phyloP scores from a whole-genome alignment of 2,113 vertebrate species.

The Anoura caudifer region DNA sequence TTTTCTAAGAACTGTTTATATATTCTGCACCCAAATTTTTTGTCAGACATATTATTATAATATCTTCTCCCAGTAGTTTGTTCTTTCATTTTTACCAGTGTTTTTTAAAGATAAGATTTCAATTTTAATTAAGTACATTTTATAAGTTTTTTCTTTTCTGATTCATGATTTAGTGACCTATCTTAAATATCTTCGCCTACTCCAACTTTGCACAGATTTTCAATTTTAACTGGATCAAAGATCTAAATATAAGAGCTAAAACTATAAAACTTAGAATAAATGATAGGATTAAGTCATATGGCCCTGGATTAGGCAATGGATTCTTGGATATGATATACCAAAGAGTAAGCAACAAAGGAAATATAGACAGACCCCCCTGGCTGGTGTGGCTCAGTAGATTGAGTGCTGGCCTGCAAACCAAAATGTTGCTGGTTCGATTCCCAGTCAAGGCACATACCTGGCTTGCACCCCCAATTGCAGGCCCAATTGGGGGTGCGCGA shows the following conservation, averaged over 20 bases:
- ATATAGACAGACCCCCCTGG: background rate
- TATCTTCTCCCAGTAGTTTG: background rate
- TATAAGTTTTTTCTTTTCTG: background rate
- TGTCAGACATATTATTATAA: background rate
- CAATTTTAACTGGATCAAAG: background rate
- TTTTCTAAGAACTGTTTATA: background rate
- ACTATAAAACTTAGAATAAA: background rate
- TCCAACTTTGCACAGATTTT: background rate
- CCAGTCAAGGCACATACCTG: no score
- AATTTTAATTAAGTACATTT: background rate
- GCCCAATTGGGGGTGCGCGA: no score
- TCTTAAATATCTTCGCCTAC: background rate
- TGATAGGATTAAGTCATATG: background rate
- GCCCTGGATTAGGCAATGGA: background rate
- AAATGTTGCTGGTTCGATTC: no score
- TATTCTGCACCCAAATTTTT: background rate
- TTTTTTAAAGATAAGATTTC: background rate
- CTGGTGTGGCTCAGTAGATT: no score
- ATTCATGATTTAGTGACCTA: background rate
- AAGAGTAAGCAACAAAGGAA: background rate
- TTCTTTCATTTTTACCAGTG: background rate
- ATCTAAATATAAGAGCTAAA: background rate
- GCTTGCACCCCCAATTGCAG: no score
- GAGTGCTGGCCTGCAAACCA: no score
- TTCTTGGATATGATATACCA: background rate